Conservation (phyloP, 1,140 invertebrate genomes). For the Drosophila novamexicana region DNA sequence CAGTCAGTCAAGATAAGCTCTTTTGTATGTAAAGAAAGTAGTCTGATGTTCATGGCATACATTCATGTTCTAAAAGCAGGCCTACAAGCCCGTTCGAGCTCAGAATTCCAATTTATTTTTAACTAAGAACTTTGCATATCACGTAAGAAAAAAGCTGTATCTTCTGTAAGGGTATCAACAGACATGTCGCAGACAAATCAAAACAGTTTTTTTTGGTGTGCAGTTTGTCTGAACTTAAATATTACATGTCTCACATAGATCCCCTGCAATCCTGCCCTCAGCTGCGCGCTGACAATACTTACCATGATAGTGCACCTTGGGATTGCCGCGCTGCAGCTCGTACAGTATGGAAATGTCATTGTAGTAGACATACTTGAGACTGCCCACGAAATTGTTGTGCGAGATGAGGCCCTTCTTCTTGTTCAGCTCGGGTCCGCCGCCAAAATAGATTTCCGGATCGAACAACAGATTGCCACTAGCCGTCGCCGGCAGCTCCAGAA, state of each 20-base stretch:
- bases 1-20: too few relatives aligned
- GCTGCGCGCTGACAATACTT: constrained; percentile 36
- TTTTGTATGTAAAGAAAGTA: too few relatives aligned
- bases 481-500: constrained; percentile 88
- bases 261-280: neutral
- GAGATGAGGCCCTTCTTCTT: constrained; percentile 91
- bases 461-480: constrained; percentile 92
- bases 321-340: constrained; percentile 91
- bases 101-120: too few relatives aligned
- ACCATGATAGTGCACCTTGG: constrained; percentile 92
- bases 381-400: constrained; percentile 92
- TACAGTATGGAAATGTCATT: constrained; percentile 96
- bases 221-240: constrained; percentile 5
- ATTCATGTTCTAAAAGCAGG: too few relatives aligned
- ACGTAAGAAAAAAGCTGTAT: too few relatives aligned
- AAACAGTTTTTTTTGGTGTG: neutral
- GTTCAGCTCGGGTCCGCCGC: constrained; percentile 91
- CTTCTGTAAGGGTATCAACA: constrained; percentile 18
- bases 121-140: too few relatives aligned
- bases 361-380: constrained; percentile 95
- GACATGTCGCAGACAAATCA: constrained; percentile 37
- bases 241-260: constrained; percentile 39
- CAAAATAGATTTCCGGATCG: constrained; percentile 96
- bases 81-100: too few relatives aligned
- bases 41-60: too few relatives aligned